Percentiles rank a stretch among this genome's conserved stretches.
Conservation (phyloP, 1,140 invertebrate genomes). For the Leucophenga varia region DNA sequence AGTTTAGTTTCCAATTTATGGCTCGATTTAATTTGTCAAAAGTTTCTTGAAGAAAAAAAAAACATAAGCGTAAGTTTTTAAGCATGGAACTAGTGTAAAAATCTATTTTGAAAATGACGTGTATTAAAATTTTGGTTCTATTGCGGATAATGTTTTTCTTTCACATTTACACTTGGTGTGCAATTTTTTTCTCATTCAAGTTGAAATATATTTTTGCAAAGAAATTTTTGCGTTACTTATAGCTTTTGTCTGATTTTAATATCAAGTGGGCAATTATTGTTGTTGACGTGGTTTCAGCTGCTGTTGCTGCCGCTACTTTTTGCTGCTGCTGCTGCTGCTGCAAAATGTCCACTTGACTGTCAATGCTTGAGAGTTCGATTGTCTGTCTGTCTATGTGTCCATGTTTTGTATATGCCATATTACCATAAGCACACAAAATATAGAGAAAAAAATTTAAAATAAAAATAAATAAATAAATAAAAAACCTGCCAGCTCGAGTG, state of each 20-base stretch:
- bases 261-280: constrained; percentile 53
- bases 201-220: not conserved
- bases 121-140: not conserved
- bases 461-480: too few relatives aligned
- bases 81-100: too few relatives aligned
- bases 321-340: constrained; percentile 15
- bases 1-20: too few relatives aligned
- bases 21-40: too few relatives aligned
- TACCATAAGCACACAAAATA: too few relatives aligned
- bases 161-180: not conserved
- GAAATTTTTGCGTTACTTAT: too few relatives aligned
- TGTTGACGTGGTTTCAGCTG: constrained; percentile 36
- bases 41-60: too few relatives aligned
- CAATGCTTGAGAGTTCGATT: constrained; percentile 42
- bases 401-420: constrained; percentile 5
- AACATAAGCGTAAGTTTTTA: too few relatives aligned
- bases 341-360: constrained; percentile 51
- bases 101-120: too few relatives aligned
- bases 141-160: constrained; percentile 1
- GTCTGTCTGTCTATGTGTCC: constrained; percentile 5
- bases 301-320: not conserved
- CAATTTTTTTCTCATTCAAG: not conserved
- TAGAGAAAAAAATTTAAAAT: too few relatives aligned
- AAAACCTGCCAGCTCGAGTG: too few relatives aligned
- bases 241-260: constrained; percentile 52